Base-by-base conservation (phyloP, 2,888 invertebrate species). In the Strigamia transsilvanica region DNA sequence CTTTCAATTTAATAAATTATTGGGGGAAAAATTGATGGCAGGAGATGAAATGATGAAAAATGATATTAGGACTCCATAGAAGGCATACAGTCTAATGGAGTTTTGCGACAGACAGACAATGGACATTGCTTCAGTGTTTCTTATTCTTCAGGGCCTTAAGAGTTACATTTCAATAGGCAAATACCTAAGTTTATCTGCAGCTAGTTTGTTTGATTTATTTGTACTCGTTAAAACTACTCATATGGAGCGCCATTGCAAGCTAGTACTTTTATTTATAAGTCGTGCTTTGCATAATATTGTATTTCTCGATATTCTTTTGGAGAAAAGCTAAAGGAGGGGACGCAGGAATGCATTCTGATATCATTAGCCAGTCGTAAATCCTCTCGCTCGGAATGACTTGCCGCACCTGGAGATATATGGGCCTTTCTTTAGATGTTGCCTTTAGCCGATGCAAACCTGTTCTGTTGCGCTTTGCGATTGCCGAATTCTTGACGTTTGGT, bases 351-450 rank as follows among this genome's bases (percentile, higher is more conserved):
- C 73, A 73, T 73, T 32, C 32, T 73, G 32, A 73, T 73, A 73
- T 73, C 73, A 73, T 73, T 73, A 73, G 73, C 0, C 32, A 73
- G 32, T 73, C 73, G 73, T 73, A 73, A 73, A 73, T 73, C 73
- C 73, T 73, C 73, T 73, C 73, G 13, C 27, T 2, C 27, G 73
- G 73, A 73, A 73, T 73, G 73, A 73, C 73, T 73, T 73, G 73
- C 73, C 73, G 73, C 73, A 73, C 73, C 32, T 73, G 73, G 73
- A 73, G 73, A 73, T 73, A 73, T 73, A 73, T 73, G 73, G 66
- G 73, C 73, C 73, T 73, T 73, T 73, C 73, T 73, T 27, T 32
- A 27, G 32, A 23, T 18, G 73, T 27, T 73, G 73, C 73, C 73
- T 73, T 27, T 73, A 66, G 73, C 73, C 73, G 73, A 73, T 73